phyloP scores from a whole-genome alignment of 2,113 vertebrate genomes.

The Gobio gobio region DNA sequence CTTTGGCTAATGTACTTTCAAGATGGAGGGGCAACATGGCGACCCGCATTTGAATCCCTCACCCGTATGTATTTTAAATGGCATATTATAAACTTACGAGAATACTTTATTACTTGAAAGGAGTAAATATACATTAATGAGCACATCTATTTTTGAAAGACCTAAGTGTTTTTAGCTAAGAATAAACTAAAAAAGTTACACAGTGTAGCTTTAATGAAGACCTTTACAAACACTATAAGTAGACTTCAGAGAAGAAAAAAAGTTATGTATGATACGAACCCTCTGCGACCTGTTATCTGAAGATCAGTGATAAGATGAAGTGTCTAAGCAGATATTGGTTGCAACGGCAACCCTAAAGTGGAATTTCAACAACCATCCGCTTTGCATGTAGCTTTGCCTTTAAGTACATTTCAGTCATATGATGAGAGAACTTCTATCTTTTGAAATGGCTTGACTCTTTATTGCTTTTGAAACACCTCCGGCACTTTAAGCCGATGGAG shows the following conservation, averaged over 20 bases:
- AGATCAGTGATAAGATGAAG: constrained; percentile 53
- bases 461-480: constrained; percentile 67
- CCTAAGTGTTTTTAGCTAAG: no score
- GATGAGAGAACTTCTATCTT: constrained; percentile 64
- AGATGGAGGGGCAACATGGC: no score
- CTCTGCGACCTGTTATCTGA: constrained; percentile 38
- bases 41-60: no score
- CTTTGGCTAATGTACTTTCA: no score
- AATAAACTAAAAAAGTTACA: no score
- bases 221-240: no score
- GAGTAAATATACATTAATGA: no score
- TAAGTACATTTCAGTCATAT: constrained; percentile 58
- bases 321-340: constrained; percentile 56
- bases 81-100: no score
- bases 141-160: no score
- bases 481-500: constrained; percentile 66
- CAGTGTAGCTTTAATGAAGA: no score
- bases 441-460: constrained; percentile 63
- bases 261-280: background rate
- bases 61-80: no score
- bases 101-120: no score
- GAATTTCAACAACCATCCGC: constrained; percentile 54
- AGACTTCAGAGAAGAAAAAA: background rate
- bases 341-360: constrained; percentile 50
- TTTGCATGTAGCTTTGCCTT: constrained; percentile 46